phyloP scores from a whole-genome alignment of 2,888 invertebrate species.

The Sicus ferrugineus region DNA sequence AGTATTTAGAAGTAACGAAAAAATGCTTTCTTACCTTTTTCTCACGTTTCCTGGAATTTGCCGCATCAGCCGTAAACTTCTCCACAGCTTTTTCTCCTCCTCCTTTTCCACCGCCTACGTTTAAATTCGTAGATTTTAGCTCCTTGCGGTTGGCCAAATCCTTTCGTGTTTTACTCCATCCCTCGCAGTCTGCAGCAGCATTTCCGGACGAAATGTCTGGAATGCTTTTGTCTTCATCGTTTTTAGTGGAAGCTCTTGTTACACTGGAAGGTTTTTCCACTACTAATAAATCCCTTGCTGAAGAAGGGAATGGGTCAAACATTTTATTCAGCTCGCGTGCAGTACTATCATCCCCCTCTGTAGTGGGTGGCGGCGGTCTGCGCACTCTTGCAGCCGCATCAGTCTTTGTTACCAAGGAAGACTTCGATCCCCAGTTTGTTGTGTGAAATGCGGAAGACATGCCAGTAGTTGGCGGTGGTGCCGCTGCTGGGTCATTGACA shows the following conservation, averaged over 20 bases:
- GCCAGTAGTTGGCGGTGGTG: neutral
- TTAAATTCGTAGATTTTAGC: slow-evolving; percentile 47
- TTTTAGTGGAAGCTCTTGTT: slow-evolving; percentile 9
- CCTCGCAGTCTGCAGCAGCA: slow-evolving; percentile 3
- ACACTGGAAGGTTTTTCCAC: slow-evolving; percentile 9
- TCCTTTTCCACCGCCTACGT: neutral
- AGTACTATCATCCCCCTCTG: neutral
- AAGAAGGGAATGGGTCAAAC: neutral
- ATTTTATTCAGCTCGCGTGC: neutral
- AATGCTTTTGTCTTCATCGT: slow-evolving; percentile 6
- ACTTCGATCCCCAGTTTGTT: neutral
- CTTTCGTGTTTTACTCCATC: slow-evolving; percentile 47
- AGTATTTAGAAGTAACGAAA: too few relatives aligned
- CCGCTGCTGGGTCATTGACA: slow-evolving; percentile 30
- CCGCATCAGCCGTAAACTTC: neutral
- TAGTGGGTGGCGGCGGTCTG: neutral
- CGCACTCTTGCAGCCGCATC: neutral
- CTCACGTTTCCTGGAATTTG: neutral
- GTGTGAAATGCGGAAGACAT: slow-evolving; percentile 6
- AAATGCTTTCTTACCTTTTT: slow-evolving; percentile 24
- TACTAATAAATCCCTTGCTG: neutral
- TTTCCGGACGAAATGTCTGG: slow-evolving; percentile 7
- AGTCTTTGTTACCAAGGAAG: slow-evolving; percentile 21
- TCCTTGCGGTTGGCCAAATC: slow-evolving; percentile 54
- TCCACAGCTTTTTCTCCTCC: too few relatives aligned